phyloP scores from a whole-genome alignment of 1,140 invertebrate species.

The Maniola jurtina region DNA sequence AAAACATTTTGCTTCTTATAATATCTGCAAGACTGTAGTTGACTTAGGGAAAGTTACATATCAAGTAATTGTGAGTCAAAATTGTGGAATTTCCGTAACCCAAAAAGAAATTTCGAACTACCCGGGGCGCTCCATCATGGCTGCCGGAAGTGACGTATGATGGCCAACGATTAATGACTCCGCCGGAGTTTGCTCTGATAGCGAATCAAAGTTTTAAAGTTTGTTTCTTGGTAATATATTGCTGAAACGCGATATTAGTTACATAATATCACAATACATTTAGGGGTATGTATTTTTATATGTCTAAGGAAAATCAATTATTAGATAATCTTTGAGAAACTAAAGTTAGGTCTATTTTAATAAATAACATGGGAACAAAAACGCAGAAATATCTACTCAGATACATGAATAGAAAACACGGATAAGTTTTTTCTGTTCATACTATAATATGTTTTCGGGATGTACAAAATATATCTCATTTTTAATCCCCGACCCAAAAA shows the following conservation, averaged over 20 bases:
- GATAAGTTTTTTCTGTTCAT: too few species aligned
- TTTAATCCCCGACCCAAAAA: too few species aligned
- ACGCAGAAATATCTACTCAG: too few species aligned
- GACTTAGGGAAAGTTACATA: neutral
- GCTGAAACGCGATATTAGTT: constrained; percentile 6
- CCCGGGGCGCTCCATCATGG: constrained; percentile 9
- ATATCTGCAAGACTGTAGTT: neutral
- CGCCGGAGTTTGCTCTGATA: constrained; percentile 10
- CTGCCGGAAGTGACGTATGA: constrained; percentile 14
- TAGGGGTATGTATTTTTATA: too few species aligned
- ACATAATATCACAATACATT: neutral
- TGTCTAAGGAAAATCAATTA: too few species aligned
- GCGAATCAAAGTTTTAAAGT: constrained; percentile 12
- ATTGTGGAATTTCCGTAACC: constrained; percentile 10
- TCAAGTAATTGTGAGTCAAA: neutral
- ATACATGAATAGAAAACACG: too few species aligned
- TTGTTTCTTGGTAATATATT: neutral
- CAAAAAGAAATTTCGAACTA: constrained; percentile 11
- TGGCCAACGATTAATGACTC: constrained; percentile 13
- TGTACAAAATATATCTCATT: too few species aligned
- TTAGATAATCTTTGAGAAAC: too few species aligned
- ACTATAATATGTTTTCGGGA: too few species aligned
- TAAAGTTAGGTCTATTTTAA: too few species aligned
- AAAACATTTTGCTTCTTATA: too few species aligned
- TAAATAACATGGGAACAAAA: too few species aligned